phyloP scores from a whole-genome alignment of 2,888 invertebrate species.

The Eugnorisma glareosa region DNA sequence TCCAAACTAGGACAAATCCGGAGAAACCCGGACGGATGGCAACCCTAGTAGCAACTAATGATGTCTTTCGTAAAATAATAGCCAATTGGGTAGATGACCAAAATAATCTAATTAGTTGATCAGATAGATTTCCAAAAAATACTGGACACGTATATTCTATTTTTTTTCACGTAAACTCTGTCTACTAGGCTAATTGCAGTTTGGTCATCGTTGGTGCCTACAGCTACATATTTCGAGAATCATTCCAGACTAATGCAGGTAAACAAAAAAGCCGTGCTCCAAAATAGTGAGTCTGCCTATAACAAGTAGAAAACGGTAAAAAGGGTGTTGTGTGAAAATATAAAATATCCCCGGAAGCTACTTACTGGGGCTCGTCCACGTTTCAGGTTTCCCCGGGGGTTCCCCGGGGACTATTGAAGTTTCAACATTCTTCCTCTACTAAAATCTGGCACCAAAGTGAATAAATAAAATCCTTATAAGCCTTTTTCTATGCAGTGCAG shows the following conservation, averaged over 20 bases:
- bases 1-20: no score
- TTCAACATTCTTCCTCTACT: conserved; percentile 1
- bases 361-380: neutral
- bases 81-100: no score
- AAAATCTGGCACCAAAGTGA: conserved; percentile 28
- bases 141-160: no score
- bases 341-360: conserved; percentile 14
- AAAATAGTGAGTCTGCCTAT: neutral
- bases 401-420: conserved; percentile 8
- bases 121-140: no score
- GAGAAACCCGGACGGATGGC: no score
- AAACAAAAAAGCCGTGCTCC: neutral
- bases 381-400: conserved; percentile 10
- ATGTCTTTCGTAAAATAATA: neutral
- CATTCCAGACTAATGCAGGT: no score
- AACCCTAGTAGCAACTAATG: neutral
- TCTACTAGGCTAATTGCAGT: neutral
- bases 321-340: neutral
- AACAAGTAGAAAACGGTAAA: neutral
- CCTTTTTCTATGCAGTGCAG: neutral
- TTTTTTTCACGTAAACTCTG: no score
- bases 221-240: neutral
- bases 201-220: neutral
- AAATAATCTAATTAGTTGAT: no score
- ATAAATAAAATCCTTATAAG: conserved; percentile 18